Base-by-base conservation (phyloP, 1,140 invertebrate genomes). In the Conopomorpha cramerella region DNA sequence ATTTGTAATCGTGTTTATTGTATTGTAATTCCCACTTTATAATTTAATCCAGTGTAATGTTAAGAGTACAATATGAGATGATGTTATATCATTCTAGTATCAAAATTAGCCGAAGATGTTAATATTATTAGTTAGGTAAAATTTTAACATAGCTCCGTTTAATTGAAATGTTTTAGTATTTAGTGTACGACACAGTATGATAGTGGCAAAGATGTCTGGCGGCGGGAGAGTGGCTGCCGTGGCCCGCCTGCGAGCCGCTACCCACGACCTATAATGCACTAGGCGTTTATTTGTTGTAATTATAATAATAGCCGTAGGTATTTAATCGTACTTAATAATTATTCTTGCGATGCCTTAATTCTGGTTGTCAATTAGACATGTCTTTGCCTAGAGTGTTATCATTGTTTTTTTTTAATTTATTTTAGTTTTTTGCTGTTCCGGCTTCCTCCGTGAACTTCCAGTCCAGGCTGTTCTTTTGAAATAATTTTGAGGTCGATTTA, bases 271-370 rank as follows among this genome's bases (percentile, higher is more conserved):
- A n/a, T n/a, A n/a, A 74, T 57, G 60, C 61, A 63, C 47, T 77
- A 78, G 70, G 61, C 66, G 56, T 65, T 72, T 66, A 68, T 76
- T 71, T 76, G 67, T 76, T 76, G 71, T 76, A 72, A 71, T 63
- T 68, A 77, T 77, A 77, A 73, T 77, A 74, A 74, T 78, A 79
- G 73, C 55, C 60, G 72, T 78, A 78, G 77, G 72, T 78, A 77
- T 72, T 78, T 77, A 68, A 65, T 67, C 63, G 77, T 79, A 79
- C 77, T 79, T 79, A 78, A 79, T 74, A 72, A 76, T 77, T 76
- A 73, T 78, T 79, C 72, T 79, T 79, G 74, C 71, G 74, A 79
- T 79, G 77, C 77, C 77, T 79, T 79, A 78, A 79, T 76, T 79
- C 74, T 77, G 77, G 77, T 79, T 79, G 77, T 79, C 77, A 79